These are phyloP conservation scores for Brenthis daphne DNA, from an alignment of 2,888 invertebrate genomes.

Conservation along the genomic window DNA sequence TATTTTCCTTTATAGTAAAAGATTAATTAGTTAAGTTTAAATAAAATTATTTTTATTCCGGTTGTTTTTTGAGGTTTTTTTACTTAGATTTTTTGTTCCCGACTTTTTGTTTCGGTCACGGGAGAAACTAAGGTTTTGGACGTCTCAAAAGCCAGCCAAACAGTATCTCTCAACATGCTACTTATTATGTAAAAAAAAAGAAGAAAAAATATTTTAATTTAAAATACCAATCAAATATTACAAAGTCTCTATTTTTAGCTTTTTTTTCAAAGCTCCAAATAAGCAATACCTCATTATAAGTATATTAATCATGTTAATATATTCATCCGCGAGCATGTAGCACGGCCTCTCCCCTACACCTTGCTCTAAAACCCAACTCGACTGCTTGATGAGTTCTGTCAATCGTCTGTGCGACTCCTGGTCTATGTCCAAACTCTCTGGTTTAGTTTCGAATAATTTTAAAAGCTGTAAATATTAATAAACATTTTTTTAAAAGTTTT, in stretches of 20 bases:
- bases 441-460: conserved; percentile 56
- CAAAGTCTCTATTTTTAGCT: neutral
- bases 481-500: neutral
- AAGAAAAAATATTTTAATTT: neutral
- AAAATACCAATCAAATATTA: too few species aligned
- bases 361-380: conserved; percentile 52
- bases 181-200: neutral
- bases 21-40: too few species aligned
- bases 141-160: too few species aligned
- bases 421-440: conserved; percentile 43
- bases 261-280: neutral
- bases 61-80: too few species aligned
- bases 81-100: too few species aligned
- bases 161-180: too few species aligned
- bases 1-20: too few species aligned
- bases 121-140: too few species aligned
- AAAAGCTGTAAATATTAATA: conserved; percentile 52
- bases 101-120: too few species aligned
- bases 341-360: conserved; percentile 47
- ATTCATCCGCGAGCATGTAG: conserved; percentile 60
- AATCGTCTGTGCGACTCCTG: conserved; percentile 27
- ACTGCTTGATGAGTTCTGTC: conserved; percentile 11
- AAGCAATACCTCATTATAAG: conserved; percentile 54
- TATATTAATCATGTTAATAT: conserved; percentile 56
- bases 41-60: too few species aligned